These are phyloP conservation scores for Aleiodes alternator DNA, from an alignment of 2,888 invertebrate species.

Conservation along the genomic window DNA sequence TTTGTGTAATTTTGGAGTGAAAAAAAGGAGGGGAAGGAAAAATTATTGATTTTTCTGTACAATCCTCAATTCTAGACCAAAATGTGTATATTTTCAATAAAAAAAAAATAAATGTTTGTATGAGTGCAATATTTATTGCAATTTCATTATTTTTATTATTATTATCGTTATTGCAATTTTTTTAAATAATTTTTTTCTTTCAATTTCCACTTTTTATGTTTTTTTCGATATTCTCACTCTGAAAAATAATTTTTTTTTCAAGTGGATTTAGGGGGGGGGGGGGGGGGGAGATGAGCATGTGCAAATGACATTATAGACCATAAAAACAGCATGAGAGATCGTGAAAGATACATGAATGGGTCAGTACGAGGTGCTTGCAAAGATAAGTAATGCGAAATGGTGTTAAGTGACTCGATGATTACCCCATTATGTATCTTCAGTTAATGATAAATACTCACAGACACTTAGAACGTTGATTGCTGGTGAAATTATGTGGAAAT, in stretches of 20 bases:
- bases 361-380: slow-evolving; percentile 40
- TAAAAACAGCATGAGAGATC: slow-evolving; percentile 27
- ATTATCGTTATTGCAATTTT: no score
- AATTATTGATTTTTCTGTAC: slow-evolving; percentile 10
- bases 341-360: slow-evolving; percentile 45
- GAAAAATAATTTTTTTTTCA: no score
- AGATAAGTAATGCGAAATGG: slow-evolving; percentile 59
- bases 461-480: slow-evolving; percentile 55
- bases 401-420: slow-evolving; percentile 60
- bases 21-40: no score
- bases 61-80: background rate
- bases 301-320: slow-evolving; percentile 33
- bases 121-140: slow-evolving; percentile 44
- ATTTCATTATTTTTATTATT: background rate
- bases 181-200: background rate
- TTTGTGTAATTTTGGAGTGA: background rate
- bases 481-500: slow-evolving; percentile 50
- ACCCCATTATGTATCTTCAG: slow-evolving; percentile 55
- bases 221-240: background rate
- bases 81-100: slow-evolving; percentile 67
- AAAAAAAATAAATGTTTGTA: slow-evolving; percentile 58
- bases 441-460: slow-evolving; percentile 57
- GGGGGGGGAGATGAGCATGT: slow-evolving; percentile 12
- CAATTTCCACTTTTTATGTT: background rate
- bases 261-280: background rate